Evolutionary conservation across 2,113 vertebrate species (phyloP), one percentile per base, ranked within the genome.

Genomic region (Oreochromis niloticus): DNA sequence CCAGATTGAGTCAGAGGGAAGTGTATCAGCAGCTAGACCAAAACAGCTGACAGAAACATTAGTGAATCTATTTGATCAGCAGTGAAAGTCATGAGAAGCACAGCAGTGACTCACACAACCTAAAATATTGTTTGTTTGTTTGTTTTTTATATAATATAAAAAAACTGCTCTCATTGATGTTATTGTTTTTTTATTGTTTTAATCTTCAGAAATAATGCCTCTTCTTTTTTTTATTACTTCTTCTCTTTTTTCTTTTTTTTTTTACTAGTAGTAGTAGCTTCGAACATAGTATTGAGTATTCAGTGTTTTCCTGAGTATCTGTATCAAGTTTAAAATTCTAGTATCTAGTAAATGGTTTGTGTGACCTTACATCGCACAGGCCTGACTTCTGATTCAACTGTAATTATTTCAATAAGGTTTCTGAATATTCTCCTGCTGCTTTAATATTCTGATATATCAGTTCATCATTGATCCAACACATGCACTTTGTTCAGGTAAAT

Each of bases 401-500:
- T 39, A 66, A 66, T 39, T 66, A n/a, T 66, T 39, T 66, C 1
- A 39, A 39, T 22, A 36, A 55, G 75, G n/a, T 48, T n/a, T 59
- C 43, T 55, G 14, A 22, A 75, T 16, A 57, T 81, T 22, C 19
- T 59, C 5, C 61, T 41, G 22, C n/a, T 75, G 1, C 63, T 39
- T 66, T 7, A 11, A 68, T 34, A 66, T 1, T n/a, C 6, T 13
- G 17, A 79, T 46, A 16, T 11, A 52, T 75, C 41, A 39, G 4
- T 41, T 19, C n/a, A 84, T 36, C 57, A 50, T 14, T 84, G 19
- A 89, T 66, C 30, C 11, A 12, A 50, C 7, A 12, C 10, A n/a
- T 22, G 9, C 50, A 16, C n/a, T 48, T 9, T 66, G 2, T 88
- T 3, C 84, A 98, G 98, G 97, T 98, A 36, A 98, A 98, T 13